phyloP scores from a whole-genome alignment of 2,888 invertebrate species.

The Helobdella robusta region DNA sequence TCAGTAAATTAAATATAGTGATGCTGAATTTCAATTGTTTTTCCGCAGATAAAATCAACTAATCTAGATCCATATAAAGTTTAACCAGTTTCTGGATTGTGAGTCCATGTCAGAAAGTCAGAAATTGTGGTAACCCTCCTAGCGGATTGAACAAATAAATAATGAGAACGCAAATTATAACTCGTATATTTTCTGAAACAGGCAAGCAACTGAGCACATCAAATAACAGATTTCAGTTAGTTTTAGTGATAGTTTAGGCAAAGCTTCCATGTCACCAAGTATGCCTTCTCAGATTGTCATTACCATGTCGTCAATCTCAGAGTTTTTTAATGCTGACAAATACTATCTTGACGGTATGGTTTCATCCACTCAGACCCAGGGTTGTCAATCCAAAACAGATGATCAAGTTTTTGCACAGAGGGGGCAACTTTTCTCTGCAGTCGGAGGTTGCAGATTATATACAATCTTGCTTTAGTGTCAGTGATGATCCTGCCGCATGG shows the following conservation, averaged over 20 bases:
- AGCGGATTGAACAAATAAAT: slow-evolving; percentile 46
- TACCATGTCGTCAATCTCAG: slow-evolving; percentile 28
- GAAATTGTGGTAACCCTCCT: slow-evolving; percentile 65
- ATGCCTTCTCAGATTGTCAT: no score
- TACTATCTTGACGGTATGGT: no score
- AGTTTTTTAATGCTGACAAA: no score
- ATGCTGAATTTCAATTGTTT: background rate
- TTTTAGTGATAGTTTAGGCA: slow-evolving; percentile 64
- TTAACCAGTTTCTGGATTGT: slow-evolving; percentile 71
- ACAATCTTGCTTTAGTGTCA: no score
- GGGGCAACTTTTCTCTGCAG: no score
- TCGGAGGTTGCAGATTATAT: no score
- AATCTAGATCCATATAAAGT: slow-evolving; percentile 90
- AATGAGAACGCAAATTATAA: background rate
- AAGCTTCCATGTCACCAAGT: no score
- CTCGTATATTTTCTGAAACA: background rate
- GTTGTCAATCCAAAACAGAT: no score
- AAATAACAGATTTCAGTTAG: slow-evolving; percentile 75
- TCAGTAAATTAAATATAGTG: no score
- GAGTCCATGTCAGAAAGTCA: slow-evolving; percentile 59
- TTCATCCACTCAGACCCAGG: no score
- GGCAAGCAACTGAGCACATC: background rate
- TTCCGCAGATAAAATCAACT: slow-evolving; percentile 75
- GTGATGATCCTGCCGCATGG: no score
- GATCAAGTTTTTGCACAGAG: no score